Percentiles rank a stretch among this genome's conserved stretches.
Evolutionary conservation across 2,113 vertebrate species (phyloP).

Genomic region (Urocolius indicus): DNA sequence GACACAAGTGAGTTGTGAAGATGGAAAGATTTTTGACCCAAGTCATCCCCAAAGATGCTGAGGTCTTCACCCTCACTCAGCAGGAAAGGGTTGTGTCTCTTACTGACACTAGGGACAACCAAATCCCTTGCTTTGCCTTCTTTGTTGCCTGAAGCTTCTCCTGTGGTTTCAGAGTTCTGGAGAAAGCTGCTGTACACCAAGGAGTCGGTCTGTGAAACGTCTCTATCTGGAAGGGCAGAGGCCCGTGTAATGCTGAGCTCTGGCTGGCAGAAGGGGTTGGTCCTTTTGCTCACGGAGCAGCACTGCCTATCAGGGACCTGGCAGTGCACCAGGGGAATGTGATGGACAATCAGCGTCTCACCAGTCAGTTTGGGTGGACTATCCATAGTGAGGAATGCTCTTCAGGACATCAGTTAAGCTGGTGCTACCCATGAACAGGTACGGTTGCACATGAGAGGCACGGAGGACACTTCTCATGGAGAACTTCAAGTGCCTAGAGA

Average conservation of each 20-base stretch:
- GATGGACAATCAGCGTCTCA: slow-evolving; percentile 96
- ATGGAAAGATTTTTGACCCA: slow-evolving; percentile 85
- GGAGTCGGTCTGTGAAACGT: slow-evolving; percentile 88
- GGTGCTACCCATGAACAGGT: slow-evolving; percentile 69
- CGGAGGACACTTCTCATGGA: slow-evolving; percentile 66
- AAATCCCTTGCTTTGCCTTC: slow-evolving; percentile 63
- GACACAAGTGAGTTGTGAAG: slow-evolving; percentile 81
- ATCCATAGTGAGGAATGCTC: slow-evolving; percentile 84
- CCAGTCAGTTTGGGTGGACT: slow-evolving; percentile 91
- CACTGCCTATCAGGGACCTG: slow-evolving; percentile 88
- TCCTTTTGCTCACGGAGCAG: slow-evolving; percentile 78
- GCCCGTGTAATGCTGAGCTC: slow-evolving; percentile 86
- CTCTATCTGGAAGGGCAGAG: slow-evolving; percentile 85
- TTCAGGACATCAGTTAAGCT: slow-evolving; percentile 73
- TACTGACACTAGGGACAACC: slow-evolving; percentile 64
- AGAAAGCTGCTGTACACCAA: slow-evolving; percentile 90
- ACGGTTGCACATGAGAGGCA: slow-evolving; percentile 8
- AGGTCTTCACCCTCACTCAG: slow-evolving; percentile 80
- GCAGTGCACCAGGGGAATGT: slow-evolving; percentile 97
- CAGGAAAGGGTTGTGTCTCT: slow-evolving; percentile 90
- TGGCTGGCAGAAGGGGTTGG: slow-evolving; percentile 86
- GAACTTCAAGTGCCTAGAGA: slow-evolving; percentile 74
- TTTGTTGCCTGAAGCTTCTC: slow-evolving; percentile 45
- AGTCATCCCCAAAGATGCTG: slow-evolving; percentile 67
- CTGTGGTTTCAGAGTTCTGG: slow-evolving; percentile 77